phyloP scores from a whole-genome alignment of 2,797 vertebrate species.

The Hippoglossus hippoglossus region DNA sequence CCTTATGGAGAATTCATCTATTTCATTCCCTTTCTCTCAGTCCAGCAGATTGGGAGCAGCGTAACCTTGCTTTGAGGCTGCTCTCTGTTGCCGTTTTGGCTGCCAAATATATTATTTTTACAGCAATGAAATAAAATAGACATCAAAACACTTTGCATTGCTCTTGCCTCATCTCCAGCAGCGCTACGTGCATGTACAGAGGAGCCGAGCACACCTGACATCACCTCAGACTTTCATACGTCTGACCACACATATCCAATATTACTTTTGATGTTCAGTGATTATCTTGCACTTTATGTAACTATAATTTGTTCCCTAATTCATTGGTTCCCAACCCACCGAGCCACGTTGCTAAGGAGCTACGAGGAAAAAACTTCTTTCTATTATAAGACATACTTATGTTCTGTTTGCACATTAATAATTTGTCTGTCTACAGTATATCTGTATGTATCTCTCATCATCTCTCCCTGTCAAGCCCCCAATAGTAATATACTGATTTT shows the following conservation, averaged over 20 bases:
- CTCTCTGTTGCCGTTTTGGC: slow-evolving; percentile 70
- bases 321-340: neutral
- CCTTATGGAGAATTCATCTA: slow-evolving; percentile 81
- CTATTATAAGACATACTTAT: neutral
- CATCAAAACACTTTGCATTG: slow-evolving; percentile 66
- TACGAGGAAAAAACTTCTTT: neutral
- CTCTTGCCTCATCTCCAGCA: slow-evolving; percentile 53
- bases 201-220: slow-evolving; percentile 37
- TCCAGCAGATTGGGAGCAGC: slow-evolving; percentile 77
- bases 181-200: slow-evolving; percentile 20
- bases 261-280: slow-evolving; percentile 28
- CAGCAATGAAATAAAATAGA: slow-evolving; percentile 71
- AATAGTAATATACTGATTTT: slow-evolving; percentile 11
- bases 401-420: slow-evolving; percentile 17
- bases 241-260: slow-evolving; percentile 25
- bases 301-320: slow-evolving; percentile 10
- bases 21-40: slow-evolving; percentile 72
- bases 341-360: neutral
- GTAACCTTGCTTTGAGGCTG: slow-evolving; percentile 80
- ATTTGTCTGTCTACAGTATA: neutral
- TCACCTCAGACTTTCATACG: slow-evolving; percentile 28
- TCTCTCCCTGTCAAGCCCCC: neutral
- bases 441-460: neutral
- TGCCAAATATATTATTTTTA: slow-evolving; percentile 79
- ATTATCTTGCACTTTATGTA: slow-evolving; percentile 20